Base-by-base conservation (phyloP, 2,113 vertebrate species). In the Pao palembangensis region DNA sequence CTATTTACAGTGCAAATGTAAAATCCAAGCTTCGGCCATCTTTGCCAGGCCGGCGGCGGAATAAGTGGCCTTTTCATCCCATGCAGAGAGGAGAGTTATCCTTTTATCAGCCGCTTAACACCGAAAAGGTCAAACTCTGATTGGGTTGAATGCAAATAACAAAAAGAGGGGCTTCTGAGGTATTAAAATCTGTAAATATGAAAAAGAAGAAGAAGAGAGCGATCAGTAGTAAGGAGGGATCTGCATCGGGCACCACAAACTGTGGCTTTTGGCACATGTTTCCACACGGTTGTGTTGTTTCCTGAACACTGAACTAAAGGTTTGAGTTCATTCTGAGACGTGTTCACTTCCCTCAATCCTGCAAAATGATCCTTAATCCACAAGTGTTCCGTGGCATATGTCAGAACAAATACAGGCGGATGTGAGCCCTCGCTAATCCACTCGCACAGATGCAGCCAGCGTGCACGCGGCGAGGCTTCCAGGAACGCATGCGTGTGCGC, bases 1-100 rank as follows among this genome's bases (percentile, higher is more conserved):
- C 6, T 38, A 38, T 38, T 38, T 47, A n/a, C 44, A 47, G 44
- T 58, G 62, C 34, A 53, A 62, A 46, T 76, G 64, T 69, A 75
- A 76, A 85, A 82, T 77, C 72, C 64, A 34, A 85, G 78, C 75
- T 68, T 78, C 75, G 85, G 79, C 82, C 78, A 76, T 28, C 55
- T 79, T 69, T 77, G 62, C 73, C 58, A 74, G 82, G 80, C 78
- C 73, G 73, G 81, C 80, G 68, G 79, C 73, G 81, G 67, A 83
- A 80, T 73, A 85, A 85, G 80, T 66, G 76, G 58, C 71, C 66
- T 54, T 78, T 77, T 81, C 61, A 87, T 71, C 7, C 75, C 42
- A 25, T 76, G 80, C 73, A 63, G 61, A 34, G 77, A 74, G 80
- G 65, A 75, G 71, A 69, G 78, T 74, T 76, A 69, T 80, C 61